phyloP scores from a whole-genome alignment of 2,797 vertebrate species.

The Brotula barbata region DNA sequence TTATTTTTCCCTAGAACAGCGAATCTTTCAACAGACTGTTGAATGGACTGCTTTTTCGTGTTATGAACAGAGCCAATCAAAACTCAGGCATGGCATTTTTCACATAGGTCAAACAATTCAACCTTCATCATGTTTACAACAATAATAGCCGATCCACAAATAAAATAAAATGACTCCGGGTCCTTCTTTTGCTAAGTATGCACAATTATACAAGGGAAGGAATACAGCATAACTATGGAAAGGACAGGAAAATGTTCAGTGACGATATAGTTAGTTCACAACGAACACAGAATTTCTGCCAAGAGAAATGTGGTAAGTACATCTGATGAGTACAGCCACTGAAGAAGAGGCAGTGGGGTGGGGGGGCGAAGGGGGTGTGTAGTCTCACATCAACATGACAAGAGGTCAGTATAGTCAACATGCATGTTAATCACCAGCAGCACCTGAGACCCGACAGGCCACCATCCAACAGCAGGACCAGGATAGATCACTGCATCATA shows the following conservation, averaged over 20 bases:
- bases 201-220: not conserved
- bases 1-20: slow-evolving; percentile 32
- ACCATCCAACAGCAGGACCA: slow-evolving; percentile 30
- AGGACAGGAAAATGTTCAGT: too few relatives aligned
- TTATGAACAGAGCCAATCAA: too few relatives aligned
- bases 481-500: not conserved
- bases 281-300: slow-evolving; percentile 12
- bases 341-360: too few relatives aligned
- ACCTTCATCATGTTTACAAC: slow-evolving; percentile 1
- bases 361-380: too few relatives aligned
- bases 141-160: not conserved
- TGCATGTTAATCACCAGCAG: slow-evolving; percentile 62
- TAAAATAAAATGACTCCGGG: not conserved
- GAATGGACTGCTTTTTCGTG: too few relatives aligned
- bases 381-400: slow-evolving; percentile 18
- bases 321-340: too few relatives aligned
- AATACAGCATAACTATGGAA: not conserved
- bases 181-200: slow-evolving; percentile 5
- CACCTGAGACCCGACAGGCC: slow-evolving; percentile 19
- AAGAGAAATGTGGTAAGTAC: too few relatives aligned
- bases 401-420: slow-evolving; percentile 48
- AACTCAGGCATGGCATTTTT: slow-evolving; percentile 3
- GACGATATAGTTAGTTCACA: slow-evolving; percentile 45
- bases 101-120: slow-evolving; percentile 7
- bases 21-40: slow-evolving; percentile 26